Conservation (phyloP, 2,113 vertebrate genomes). For the Terrapene triunguis region DNA sequence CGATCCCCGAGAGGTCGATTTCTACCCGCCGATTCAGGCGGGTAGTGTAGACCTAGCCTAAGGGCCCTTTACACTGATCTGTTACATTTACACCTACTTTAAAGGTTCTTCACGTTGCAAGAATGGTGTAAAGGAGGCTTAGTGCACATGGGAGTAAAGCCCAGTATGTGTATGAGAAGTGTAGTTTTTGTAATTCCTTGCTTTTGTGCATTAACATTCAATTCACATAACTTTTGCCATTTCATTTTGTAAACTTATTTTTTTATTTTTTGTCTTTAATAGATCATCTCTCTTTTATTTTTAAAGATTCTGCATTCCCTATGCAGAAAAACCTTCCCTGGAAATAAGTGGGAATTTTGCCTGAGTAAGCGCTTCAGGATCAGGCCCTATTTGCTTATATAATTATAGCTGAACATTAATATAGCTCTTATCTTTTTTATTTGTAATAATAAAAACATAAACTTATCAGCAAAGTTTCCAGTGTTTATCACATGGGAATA, state of each 20-base stretch:
- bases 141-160: neutral
- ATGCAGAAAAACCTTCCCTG: neutral
- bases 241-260: neutral
- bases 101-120: neutral
- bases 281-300: neutral
- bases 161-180: neutral
- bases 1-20: no score
- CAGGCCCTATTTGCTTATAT: neutral
- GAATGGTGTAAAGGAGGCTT: neutral
- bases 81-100: neutral
- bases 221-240: neutral
- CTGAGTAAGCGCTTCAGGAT: neutral
- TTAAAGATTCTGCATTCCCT: neutral
- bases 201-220: neutral
- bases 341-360: neutral
- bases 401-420: neutral
- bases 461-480: neutral
- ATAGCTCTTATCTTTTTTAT: neutral
- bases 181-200: neutral
- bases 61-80: neutral
- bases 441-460: neutral
- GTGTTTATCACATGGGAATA: neutral
- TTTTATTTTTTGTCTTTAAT: neutral
- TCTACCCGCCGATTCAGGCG: no score
- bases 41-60: no score